phyloP scores from a whole-genome alignment of 1,140 invertebrate species.

The Planococcus citri region DNA sequence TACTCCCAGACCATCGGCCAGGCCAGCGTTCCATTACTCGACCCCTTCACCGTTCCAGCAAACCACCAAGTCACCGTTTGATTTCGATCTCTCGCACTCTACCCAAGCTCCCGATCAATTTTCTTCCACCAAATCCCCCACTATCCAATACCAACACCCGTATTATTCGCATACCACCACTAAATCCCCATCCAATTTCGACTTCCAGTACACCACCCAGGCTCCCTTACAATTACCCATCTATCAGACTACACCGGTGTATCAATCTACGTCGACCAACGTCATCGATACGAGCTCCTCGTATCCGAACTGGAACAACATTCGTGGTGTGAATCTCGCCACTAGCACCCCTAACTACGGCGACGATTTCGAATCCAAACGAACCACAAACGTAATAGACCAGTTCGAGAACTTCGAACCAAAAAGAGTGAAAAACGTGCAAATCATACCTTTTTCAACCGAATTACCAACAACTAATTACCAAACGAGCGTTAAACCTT shows the following conservation, averaged over 20 bases:
- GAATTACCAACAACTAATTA: background rate
- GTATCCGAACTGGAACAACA: background rate
- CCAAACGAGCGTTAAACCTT: background rate
- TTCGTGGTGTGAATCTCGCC: background rate
- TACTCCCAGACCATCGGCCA: background rate
- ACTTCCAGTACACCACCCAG: background rate
- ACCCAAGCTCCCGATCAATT: background rate
- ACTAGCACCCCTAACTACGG: background rate
- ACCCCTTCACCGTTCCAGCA: background rate
- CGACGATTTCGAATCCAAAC: background rate
- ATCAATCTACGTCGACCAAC: background rate
- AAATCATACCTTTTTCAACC: background rate
- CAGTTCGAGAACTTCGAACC: background rate
- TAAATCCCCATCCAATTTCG: background rate
- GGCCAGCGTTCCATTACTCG: background rate
- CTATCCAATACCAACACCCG: background rate
- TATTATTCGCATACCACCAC: background rate
- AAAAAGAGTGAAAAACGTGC: background rate
- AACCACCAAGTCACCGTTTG: background rate
- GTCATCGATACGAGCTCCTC: background rate
- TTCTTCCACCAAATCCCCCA: background rate
- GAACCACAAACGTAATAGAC: background rate
- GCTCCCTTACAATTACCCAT: background rate
- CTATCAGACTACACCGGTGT: background rate
- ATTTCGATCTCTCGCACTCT: background rate